Base-by-base conservation (phyloP, 1,140 invertebrate species). In the Drosophila bipectinata region DNA sequence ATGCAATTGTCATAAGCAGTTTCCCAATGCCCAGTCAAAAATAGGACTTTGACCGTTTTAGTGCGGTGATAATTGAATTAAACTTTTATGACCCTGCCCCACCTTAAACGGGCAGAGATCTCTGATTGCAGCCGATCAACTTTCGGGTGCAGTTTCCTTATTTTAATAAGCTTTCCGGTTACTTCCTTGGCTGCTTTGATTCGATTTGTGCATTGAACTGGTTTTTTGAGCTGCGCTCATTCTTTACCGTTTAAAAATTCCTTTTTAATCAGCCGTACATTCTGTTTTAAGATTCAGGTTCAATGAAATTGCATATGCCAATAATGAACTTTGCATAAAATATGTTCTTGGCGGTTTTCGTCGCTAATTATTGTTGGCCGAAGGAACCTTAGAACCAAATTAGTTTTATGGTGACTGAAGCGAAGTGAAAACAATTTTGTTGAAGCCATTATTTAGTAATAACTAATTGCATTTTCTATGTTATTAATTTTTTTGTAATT, bases 111-210 rank as follows among this genome's bases (percentile, higher is more conserved):
- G 41, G 14, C 41, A 44, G 14, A 15, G 41, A 14, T 44, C 41
- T 73, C 39, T 69, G 67, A 52, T 69, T 84, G 72, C 26, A 28
- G 5, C 68, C 61, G 54, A 72, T 81, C 71, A 57, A 59, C 71
- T 64, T 80, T 79, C 14, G 56, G 74, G 77, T 71, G 48, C 72
- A 67, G 60, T 79, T 82, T 77, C 52, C 59, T 73, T 75, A 53
- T 75, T 44, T 44, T 62, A 66, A 66, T 75, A 57, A 75, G 49
- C 51, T 32, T 32, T 56, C 37, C 49, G 48, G 18, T 64, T 28
- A 74, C 61, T 74, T 49, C 67, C 66, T 49, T 44, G 18, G 26
- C 21, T 18, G 24, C 48, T n/a, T 21, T 37, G 49, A 59, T 58
- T 56, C 51, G 49, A 58, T 59, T 56, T 56, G 56, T 62, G 8